Conservation (phyloP, 2,888 invertebrate species). For the Spialia ferax region DNA sequence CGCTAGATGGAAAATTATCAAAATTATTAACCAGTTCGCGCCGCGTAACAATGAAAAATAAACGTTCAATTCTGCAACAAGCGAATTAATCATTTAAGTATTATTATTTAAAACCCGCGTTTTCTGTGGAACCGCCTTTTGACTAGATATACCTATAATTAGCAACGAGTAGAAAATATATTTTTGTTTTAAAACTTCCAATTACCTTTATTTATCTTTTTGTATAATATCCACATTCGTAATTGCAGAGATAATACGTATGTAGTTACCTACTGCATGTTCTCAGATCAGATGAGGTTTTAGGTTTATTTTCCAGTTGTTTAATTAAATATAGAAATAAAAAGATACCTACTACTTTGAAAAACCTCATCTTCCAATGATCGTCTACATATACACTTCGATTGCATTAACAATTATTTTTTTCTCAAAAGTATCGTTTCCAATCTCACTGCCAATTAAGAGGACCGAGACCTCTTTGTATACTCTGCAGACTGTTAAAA, state of each 20-base stretch:
- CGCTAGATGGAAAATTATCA: too few relatives aligned
- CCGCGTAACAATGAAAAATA: neutral
- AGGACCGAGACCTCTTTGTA: neutral
- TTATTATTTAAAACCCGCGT: neutral
- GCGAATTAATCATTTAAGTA: slow-evolving; percentile 6
- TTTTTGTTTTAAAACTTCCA: neutral
- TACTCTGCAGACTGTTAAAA: neutral
- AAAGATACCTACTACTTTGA: neutral
- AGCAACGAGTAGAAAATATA: too few relatives aligned
- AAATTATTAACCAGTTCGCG: too few relatives aligned
- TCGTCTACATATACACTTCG: neutral
- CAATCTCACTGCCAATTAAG: slow-evolving; percentile 14
- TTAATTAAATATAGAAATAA: too few relatives aligned
- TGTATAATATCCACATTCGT: too few relatives aligned
- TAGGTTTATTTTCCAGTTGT: too few relatives aligned
- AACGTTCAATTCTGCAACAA: slow-evolving; percentile 6
- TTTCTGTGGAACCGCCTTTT: neutral
- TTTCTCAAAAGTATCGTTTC: neutral
- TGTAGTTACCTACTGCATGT: too few relatives aligned
- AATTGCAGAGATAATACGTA: too few relatives aligned
- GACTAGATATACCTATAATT: too few relatives aligned
- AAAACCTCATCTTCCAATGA: neutral
- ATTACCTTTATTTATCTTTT: too few relatives aligned
- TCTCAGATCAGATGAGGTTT: too few relatives aligned
- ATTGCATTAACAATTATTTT: neutral